A percentile compares a stretch with the other conserved stretches of the same genome.
Conservation (phyloP, 2,888 invertebrate genomes). For the Camponotus fellah region DNA sequence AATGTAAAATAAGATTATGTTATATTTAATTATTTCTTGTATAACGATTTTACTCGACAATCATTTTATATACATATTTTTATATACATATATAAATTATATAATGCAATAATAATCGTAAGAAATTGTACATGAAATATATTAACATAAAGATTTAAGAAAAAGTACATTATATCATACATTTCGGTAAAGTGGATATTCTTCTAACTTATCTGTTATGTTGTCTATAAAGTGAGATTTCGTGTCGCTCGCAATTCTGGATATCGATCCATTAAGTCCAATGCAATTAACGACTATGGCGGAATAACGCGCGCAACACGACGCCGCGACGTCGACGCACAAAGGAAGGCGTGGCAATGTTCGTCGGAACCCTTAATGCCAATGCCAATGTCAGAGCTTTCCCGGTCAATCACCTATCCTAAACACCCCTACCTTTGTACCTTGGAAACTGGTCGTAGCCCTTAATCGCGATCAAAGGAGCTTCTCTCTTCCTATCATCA, state of each 20-base stretch:
- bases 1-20: neutral
- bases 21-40: neutral
- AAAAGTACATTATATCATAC: neutral
- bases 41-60: neutral
- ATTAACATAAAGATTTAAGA: neutral
- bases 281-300: slow-evolving; percentile 52
- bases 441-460: slow-evolving; percentile 8
- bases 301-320: slow-evolving; percentile 44
- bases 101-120: neutral
- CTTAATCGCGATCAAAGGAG: neutral
- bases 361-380: slow-evolving; percentile 80
- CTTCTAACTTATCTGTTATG: neutral
- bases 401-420: slow-evolving; percentile 72
- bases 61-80: neutral
- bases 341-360: slow-evolving; percentile 80
- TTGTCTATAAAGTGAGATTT: slow-evolving; percentile 4
- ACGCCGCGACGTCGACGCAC: slow-evolving; percentile 66
- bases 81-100: neutral
- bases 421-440: slow-evolving; percentile 52
- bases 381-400: slow-evolving; percentile 84
- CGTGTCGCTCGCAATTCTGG: slow-evolving; percentile 20
- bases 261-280: slow-evolving; percentile 49
- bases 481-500: neutral
- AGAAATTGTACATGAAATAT: neutral
- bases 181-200: neutral